Percentiles rank a stretch among this genome's conserved stretches.
Evolutionary conservation across 2,113 vertebrate genomes (phyloP).

Genomic region (Scomber japonicus): DNA sequence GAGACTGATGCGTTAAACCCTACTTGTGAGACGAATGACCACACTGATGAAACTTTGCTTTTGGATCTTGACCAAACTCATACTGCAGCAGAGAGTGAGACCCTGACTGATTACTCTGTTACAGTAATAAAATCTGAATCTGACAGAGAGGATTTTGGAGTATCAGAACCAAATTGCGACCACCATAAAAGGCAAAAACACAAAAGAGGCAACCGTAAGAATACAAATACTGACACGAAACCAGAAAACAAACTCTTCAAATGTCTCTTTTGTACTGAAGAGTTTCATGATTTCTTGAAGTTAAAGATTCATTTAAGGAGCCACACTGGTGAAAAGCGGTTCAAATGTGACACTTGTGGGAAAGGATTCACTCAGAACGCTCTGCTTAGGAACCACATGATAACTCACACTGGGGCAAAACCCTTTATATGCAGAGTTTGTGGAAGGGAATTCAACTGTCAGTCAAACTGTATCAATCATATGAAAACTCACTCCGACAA

Average conservation of each 20-base stretch:
- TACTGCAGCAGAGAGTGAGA: background rate
- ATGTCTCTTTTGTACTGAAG: slow-evolving; percentile 15
- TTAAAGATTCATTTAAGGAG: slow-evolving; percentile 5
- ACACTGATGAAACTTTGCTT: background rate
- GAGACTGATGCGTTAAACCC: background rate
- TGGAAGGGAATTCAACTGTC: slow-evolving; percentile 5
- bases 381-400: background rate
- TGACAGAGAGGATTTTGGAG: background rate
- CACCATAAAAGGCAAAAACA: background rate
- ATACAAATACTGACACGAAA: background rate
- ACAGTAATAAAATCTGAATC: background rate
- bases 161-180: slow-evolving; percentile 7
- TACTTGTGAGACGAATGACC: background rate
- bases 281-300: slow-evolving; percentile 11
- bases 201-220: background rate
- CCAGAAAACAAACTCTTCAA: background rate
- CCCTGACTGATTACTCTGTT: background rate
- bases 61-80: slow-evolving; percentile 2
- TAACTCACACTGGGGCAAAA: background rate
- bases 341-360: slow-evolving; percentile 39
- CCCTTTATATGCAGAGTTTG: slow-evolving; percentile 16
- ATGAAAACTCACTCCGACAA: slow-evolving; percentile 1
- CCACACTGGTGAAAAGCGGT: slow-evolving; percentile 16
- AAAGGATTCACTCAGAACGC: slow-evolving; percentile 29
- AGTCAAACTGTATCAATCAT: background rate